Percentiles rank a stretch among this genome's conserved stretches.
phyloP scores from a whole-genome alignment of 1,140 invertebrate genomes.

The Drosophila subobscura region DNA sequence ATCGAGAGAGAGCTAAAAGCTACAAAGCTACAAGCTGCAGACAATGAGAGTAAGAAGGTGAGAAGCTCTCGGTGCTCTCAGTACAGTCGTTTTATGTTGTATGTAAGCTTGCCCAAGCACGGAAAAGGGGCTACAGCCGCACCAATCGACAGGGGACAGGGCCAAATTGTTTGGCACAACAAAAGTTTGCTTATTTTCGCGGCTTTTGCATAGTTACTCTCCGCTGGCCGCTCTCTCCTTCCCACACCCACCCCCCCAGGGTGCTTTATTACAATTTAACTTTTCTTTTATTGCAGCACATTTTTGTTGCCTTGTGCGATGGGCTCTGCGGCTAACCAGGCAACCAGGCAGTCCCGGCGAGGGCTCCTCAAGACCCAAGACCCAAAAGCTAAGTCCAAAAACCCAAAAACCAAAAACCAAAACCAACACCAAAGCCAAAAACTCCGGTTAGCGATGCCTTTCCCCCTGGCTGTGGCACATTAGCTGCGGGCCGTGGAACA shows the following conservation, averaged over 20 bases:
- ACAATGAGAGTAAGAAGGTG: too few relatives aligned
- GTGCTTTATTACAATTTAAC: constrained; percentile 83
- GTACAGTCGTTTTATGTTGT: too few relatives aligned
- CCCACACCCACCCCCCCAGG: constrained; percentile 38
- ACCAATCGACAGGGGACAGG: constrained; percentile 19
- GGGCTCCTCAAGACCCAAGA: constrained; percentile 1
- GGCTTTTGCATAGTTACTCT: constrained; percentile 44
- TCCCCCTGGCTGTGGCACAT: constrained; percentile 25
- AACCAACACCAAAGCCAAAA: constrained; percentile 27
- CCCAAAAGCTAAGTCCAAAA: constrained; percentile 30
- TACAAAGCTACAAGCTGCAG: too few relatives aligned
- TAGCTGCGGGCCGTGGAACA: constrained; percentile 34
- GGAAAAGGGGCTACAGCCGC: not conserved
- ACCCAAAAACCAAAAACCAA: constrained; percentile 20
- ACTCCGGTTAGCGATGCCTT: constrained; percentile 7
- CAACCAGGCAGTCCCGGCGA: constrained; percentile 24
- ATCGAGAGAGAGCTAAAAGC: too few relatives aligned
- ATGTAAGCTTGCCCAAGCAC: too few relatives aligned
- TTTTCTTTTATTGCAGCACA: constrained; percentile 76
- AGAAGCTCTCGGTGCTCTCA: too few relatives aligned
- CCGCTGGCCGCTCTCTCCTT: constrained; percentile 7
- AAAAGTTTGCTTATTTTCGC: constrained; percentile 74
- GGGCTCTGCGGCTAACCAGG: constrained; percentile 60
- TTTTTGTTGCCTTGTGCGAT: constrained; percentile 56
- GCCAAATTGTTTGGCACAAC: constrained; percentile 62